Evolutionary conservation across 2,888 invertebrate genomes (phyloP).

Genomic region (Protophormia terraenovae): DNA sequence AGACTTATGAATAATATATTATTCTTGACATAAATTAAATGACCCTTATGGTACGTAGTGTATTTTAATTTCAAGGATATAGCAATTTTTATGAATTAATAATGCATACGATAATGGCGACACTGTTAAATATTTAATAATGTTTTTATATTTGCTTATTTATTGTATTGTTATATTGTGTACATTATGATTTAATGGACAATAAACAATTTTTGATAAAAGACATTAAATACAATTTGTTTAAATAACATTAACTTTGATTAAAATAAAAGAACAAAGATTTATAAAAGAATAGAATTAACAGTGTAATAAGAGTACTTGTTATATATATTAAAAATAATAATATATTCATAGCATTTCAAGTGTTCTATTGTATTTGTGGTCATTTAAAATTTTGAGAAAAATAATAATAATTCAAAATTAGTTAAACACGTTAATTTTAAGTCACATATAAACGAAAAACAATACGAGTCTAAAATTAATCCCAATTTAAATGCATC

Average conservation of each 20-base stretch:
- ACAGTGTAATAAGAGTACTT: not conserved
- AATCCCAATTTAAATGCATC: too few relatives aligned
- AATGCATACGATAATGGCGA: constrained; percentile 55
- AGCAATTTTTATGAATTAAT: constrained; percentile 56
- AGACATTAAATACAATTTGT: not conserved
- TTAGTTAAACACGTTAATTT: too few relatives aligned
- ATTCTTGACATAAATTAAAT: constrained; percentile 66
- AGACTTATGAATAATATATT: constrained; percentile 58
- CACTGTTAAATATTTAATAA: constrained; percentile 58
- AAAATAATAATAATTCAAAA: too few relatives aligned
- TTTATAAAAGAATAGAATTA: not conserved
- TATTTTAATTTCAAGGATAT: constrained; percentile 62
- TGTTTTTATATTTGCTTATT: constrained; percentile 4
- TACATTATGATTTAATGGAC: constrained; percentile 24
- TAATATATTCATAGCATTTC: not conserved
- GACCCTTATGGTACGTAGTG: constrained; percentile 57
- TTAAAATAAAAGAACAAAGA: constrained; percentile 2
- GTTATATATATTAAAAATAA: not conserved
- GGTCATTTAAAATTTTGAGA: too few relatives aligned
- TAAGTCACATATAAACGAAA: too few relatives aligned
- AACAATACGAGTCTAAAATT: too few relatives aligned
- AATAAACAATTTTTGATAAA: constrained; percentile 5
- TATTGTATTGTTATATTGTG: not conserved
- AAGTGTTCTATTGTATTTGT: too few relatives aligned
- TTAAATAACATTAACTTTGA: constrained; percentile 3